These are phyloP conservation scores for Lepus europaeus DNA, from an alignment of 2,113 vertebrate species.

Conservation along the genomic window DNA sequence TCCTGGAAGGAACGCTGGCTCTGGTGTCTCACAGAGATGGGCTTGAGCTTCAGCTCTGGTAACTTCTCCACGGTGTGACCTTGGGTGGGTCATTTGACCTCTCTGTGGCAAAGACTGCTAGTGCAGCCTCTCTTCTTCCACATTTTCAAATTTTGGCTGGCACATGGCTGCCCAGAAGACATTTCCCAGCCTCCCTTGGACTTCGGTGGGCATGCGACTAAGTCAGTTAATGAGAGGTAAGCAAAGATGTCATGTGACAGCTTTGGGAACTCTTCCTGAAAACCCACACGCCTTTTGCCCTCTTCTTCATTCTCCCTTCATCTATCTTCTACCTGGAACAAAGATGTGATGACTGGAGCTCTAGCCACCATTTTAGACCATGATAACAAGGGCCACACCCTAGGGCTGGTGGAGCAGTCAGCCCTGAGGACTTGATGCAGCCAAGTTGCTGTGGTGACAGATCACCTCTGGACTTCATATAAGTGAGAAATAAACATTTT, in stretches of 20 bases:
- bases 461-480: neutral
- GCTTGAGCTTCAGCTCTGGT: constrained; percentile 8
- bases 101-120: neutral
- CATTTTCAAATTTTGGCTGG: neutral
- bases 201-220: neutral
- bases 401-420: neutral
- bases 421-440: neutral
- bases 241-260: neutral
- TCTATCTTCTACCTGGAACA: neutral
- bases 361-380: neutral
- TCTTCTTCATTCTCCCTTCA: neutral
- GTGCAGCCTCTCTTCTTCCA: neutral
- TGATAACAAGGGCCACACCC: neutral
- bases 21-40: neutral
- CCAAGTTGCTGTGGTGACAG: neutral
- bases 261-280: neutral
- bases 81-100: neutral
- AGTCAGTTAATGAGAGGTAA: neutral
- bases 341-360: neutral
- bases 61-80: neutral
- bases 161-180: neutral
- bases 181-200: neutral
- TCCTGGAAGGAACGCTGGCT: neutral
- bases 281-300: neutral
- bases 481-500: constrained; percentile 17